Conservation (phyloP, 1,140 invertebrate genomes). For the Lasioglossum albipes region DNA sequence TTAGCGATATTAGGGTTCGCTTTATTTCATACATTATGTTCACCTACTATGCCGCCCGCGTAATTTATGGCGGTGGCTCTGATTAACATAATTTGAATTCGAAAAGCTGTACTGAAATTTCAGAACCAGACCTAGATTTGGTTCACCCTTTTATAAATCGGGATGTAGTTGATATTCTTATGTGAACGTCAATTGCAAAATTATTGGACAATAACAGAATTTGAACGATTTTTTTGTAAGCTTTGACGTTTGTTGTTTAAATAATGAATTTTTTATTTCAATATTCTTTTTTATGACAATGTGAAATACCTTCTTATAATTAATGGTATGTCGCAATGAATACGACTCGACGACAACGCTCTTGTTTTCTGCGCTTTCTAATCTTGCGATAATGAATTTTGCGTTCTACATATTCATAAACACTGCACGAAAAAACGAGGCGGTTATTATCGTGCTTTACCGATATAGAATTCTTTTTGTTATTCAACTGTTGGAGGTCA, state of each 20-base stretch:
- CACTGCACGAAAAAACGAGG: background rate
- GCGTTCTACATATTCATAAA: background rate
- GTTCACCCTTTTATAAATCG: too few relatives aligned
- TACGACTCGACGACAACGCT: background rate
- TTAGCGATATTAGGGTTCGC: conserved; percentile 13
- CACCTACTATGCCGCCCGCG: background rate
- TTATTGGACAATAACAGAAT: too few relatives aligned
- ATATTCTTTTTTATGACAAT: too few relatives aligned
- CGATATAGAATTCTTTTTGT: background rate
- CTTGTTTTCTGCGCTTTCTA: background rate
- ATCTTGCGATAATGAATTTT: background rate
- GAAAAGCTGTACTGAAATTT: background rate
- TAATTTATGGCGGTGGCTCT: background rate
- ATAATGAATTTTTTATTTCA: too few relatives aligned
- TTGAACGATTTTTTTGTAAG: too few relatives aligned
- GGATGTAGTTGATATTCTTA: too few relatives aligned
- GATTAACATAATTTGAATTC: background rate
- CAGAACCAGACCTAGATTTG: too few relatives aligned
- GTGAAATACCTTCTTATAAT: too few relatives aligned
- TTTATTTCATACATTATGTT: conserved; percentile 1
- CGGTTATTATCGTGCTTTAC: background rate
- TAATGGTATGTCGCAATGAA: background rate
- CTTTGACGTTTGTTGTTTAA: too few relatives aligned
- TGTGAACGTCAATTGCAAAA: too few relatives aligned
- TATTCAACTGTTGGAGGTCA: too few relatives aligned